Evolutionary conservation across 1,140 invertebrate genomes (phyloP), one percentile per base, ranked within the genome.

Genomic region (Lordiphosa collinella): DNA sequence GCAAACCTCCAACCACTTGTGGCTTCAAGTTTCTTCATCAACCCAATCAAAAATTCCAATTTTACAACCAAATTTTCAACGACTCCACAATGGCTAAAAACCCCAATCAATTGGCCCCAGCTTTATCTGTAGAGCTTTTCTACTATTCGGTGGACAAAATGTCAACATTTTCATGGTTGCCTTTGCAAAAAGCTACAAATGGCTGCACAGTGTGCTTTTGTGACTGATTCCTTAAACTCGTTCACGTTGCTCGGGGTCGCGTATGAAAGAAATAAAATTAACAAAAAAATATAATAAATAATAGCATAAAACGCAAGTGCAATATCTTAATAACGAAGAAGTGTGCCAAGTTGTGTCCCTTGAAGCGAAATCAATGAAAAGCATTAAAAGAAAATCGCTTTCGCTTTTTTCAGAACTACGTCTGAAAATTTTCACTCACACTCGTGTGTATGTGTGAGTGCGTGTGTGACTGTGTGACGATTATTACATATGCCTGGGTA

Each of bases 401-500:
- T 76, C 62, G 54, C 66, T 75, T 70, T 80, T 82, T 62, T 47
- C 55, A 40, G 55, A 41, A 63, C 53, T 73, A 56, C 41, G 60
- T 38, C 50, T 47, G 50, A 72, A 70, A 76, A 76, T 82, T 80
- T 84, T 76, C 78, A 61, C 71, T 52, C 49, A 37, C 11, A 49
- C 51, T 37, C 43, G 35, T 57, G 55, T 61, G 61, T 56, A 47
- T 29, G 31, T 32, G 16, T 35, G 22, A 25, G 36, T 53, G 54
- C 16, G 9, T 36, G 48, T 16, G 12, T 54, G 41, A 41, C 52
- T 51, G 40, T 31, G 31, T 36, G 43, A 22, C n/a, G 35, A 36
- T 60, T 68, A 82, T 80, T 80, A 76, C 78, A 82, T 80, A 82
- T 82, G 76, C 62, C 78, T 72, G 78, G 72, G 71, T 82, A 82